phyloP scores from a whole-genome alignment of 2,797 vertebrate species.

The Dendrocincla fuliginosa region DNA sequence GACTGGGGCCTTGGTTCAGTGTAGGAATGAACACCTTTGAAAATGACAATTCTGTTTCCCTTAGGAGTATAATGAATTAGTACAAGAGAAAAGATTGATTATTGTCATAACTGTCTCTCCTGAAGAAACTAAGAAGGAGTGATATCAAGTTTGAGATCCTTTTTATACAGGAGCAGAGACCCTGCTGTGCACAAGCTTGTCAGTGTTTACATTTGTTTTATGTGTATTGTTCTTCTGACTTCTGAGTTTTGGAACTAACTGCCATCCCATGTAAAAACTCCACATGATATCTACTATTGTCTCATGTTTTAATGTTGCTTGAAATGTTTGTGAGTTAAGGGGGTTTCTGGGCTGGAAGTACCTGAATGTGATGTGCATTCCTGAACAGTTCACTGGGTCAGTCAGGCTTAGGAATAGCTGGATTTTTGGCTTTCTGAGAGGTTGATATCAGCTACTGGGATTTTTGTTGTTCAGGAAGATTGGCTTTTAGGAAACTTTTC shows the following conservation, averaged over 20 bases:
- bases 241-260: not conserved
- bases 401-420: not conserved
- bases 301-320: not conserved
- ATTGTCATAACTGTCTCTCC: not conserved
- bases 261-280: not conserved
- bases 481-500: not conserved
- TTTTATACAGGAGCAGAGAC: not conserved
- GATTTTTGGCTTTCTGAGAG: not conserved
- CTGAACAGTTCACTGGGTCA: not conserved
- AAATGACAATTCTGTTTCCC: not conserved
- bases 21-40: not conserved
- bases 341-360: not conserved
- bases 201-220: not conserved
- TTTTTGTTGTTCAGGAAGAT: not conserved
- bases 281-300: not conserved
- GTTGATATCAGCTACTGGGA: not conserved
- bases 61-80: not conserved
- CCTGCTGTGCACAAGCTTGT: not conserved
- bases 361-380: not conserved
- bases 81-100: not conserved
- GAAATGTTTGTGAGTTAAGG: not conserved
- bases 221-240: not conserved
- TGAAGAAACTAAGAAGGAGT: not conserved
- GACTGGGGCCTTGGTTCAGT: not conserved
- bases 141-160: not conserved